These are phyloP conservation scores for Hesperophylax magnus DNA, from an alignment of 1,140 invertebrate species.

Conservation along the genomic window DNA sequence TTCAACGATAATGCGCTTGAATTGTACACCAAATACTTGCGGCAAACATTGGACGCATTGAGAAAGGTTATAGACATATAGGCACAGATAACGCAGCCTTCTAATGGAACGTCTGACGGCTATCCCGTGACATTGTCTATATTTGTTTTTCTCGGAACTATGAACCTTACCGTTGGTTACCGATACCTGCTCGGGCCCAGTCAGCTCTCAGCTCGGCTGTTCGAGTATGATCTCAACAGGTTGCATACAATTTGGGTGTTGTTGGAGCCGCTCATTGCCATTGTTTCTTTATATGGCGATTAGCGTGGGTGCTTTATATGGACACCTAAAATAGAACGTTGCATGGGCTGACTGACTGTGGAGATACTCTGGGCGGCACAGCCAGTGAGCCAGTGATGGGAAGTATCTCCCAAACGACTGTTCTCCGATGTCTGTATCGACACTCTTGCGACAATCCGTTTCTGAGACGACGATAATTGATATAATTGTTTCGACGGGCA, in stretches of 20 bases:
- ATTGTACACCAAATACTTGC: no score
- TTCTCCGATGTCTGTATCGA: neutral
- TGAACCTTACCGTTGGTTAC: neutral
- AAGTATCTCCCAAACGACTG: conserved; percentile 33
- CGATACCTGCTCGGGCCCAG: conserved; percentile 8
- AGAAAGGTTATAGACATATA: no score
- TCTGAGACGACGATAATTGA: neutral
- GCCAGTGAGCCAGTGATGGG: conserved; percentile 30
- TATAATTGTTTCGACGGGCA: neutral
- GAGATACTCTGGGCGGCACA: conserved; percentile 7
- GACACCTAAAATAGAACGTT: conserved; percentile 55
- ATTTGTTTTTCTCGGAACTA: no score
- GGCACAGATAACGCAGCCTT: no score
- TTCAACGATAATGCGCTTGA: no score
- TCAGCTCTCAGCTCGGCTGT: conserved; percentile 5
- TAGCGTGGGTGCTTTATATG: conserved; percentile 51
- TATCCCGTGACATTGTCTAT: no score
- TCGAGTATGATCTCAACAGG: conserved; percentile 48
- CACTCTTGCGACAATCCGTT: neutral
- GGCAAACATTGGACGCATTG: no score
- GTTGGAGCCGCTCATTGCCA: conserved; percentile 54
- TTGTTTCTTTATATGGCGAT: conserved; percentile 54
- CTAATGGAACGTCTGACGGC: no score
- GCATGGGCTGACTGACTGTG: conserved; percentile 37
- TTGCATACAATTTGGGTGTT: conserved; percentile 52